Evolutionary conservation across 2,797 vertebrate species (phyloP).

Genomic region (Melanogrammus aeglefinus): DNA sequence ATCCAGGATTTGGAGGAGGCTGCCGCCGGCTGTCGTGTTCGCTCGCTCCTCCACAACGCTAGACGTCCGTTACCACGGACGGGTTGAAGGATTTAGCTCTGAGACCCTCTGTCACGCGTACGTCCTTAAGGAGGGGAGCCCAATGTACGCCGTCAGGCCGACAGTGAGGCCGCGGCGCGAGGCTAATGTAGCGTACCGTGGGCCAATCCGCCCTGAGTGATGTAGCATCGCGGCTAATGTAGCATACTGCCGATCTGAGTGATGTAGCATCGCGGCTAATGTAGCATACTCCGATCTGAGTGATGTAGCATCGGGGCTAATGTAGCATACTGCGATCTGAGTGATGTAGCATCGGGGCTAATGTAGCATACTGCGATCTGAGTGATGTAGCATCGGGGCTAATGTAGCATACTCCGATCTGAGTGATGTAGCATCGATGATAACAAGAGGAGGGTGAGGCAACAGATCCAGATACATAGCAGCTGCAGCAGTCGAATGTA

Average conservation of each 20-base stretch:
- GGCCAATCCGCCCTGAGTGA: not conserved
- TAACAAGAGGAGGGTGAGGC: not conserved
- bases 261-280: not conserved
- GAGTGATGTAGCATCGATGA: too few relatives aligned
- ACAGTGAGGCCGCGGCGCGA: not conserved
- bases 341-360: too few relatives aligned
- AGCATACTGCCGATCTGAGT: too few relatives aligned
- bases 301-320: too few relatives aligned
- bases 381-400: too few relatives aligned
- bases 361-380: not conserved
- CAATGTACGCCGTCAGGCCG: not conserved
- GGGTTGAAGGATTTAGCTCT: not conserved
- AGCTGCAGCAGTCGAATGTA: not conserved
- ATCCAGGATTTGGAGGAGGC: not conserved
- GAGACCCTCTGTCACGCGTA: not conserved
- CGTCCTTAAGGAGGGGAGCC: slow-evolving; percentile 9
- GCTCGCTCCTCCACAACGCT: not conserved
- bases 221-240: not conserved
- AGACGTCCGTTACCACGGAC: not conserved
- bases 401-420: not conserved
- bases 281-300: not conserved
- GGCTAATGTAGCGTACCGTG: not conserved
- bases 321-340: too few relatives aligned
- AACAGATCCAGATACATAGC: not conserved
- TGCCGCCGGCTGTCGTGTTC: slow-evolving; percentile 9